Conservation (phyloP, 2,797 vertebrate species). For the Chromis chromis region DNA sequence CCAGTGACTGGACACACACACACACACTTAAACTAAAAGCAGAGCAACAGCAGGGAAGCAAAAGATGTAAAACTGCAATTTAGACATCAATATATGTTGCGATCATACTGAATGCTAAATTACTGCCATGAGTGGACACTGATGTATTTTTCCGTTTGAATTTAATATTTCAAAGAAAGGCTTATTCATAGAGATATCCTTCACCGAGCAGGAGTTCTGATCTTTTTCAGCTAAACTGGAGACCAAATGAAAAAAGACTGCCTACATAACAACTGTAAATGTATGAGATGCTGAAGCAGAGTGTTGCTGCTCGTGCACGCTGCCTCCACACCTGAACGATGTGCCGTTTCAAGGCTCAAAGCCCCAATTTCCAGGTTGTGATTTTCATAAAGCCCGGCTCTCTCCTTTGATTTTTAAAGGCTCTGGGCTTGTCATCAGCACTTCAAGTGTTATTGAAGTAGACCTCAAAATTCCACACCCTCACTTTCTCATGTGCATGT, state of each 20-base stretch:
- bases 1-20: no score
- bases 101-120: slow-evolving; percentile 14
- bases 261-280: slow-evolving; percentile 26
- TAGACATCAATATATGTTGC: neutral
- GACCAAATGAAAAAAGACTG: slow-evolving; percentile 26
- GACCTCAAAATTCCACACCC: slow-evolving; percentile 17
- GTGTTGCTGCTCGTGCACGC: neutral
- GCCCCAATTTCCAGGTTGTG: slow-evolving; percentile 47
- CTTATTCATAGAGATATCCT: slow-evolving; percentile 15
- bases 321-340: slow-evolving; percentile 22
- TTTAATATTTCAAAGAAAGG: slow-evolving; percentile 20
- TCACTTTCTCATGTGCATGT: neutral
- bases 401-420: slow-evolving; percentile 53
- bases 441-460: slow-evolving; percentile 36
- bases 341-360: slow-evolving; percentile 39
- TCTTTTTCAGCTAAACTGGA: slow-evolving; percentile 18
- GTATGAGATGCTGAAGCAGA: slow-evolving; percentile 15
- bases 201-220: slow-evolving; percentile 7
- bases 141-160: slow-evolving; percentile 18
- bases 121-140: neutral
- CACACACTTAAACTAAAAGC: neutral
- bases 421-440: slow-evolving; percentile 42
- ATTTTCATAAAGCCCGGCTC: slow-evolving; percentile 36
- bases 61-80: neutral
- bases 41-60: neutral